Conservation (phyloP, 2,113 vertebrate species). For the Nannobrachium achirus region DNA sequence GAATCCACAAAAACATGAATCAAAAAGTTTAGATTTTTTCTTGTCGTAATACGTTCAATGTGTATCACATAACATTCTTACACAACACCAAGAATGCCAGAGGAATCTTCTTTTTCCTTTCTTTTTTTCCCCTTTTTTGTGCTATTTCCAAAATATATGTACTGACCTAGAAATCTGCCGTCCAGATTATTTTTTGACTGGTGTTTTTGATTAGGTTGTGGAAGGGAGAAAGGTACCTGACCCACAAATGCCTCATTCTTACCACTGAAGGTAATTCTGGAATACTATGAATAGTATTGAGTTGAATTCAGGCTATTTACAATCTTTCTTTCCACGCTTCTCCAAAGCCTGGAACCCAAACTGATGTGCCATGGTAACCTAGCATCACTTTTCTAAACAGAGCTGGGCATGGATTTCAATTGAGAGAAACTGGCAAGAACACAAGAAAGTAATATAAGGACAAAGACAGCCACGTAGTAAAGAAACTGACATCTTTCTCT, state of each 20-base stretch:
- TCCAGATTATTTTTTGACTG: conserved; percentile 64
- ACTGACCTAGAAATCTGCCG: conserved; percentile 75
- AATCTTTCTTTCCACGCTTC: conserved; percentile 35
- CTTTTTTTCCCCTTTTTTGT: conserved; percentile 14
- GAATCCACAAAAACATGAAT: conserved; percentile 27
- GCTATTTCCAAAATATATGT: conserved; percentile 49
- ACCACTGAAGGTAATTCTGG: not conserved
- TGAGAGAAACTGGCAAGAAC: conserved; percentile 52
- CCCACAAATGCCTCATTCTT: conserved; percentile 20
- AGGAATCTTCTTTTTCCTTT: conserved; percentile 49
- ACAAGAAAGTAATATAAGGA: conserved; percentile 49
- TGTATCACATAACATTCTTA: conserved; percentile 56
- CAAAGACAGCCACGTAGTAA: conserved; percentile 55
- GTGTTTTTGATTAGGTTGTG: conserved; percentile 22
- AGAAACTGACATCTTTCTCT: conserved; percentile 59
- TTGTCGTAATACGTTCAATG: conserved; percentile 43
- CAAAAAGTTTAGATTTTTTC: conserved; percentile 26
- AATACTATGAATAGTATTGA: not conserved
- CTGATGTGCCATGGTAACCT: conserved; percentile 64
- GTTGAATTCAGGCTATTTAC: not conserved
- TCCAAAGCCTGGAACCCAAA: conserved; percentile 56
- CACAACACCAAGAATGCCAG: conserved; percentile 57
- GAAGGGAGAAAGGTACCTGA: not conserved
- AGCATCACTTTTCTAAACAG: conserved; percentile 71
- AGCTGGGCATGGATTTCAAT: conserved; percentile 28